Evolutionary conservation across 2,797 vertebrate genomes (phyloP).

Genomic region (Rallus crepitans): DNA sequence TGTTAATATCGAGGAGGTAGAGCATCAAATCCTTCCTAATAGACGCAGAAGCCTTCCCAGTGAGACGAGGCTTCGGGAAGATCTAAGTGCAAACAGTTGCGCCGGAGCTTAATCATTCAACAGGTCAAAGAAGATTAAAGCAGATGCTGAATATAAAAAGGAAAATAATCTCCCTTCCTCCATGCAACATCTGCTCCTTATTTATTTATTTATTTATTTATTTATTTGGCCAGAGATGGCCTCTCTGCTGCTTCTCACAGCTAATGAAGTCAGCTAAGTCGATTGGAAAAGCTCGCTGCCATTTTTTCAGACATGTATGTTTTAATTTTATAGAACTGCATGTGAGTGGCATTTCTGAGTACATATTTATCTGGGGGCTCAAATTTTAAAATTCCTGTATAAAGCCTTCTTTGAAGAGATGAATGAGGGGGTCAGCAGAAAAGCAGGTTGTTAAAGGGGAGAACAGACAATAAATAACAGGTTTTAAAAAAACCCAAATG

Average conservation of each 20-base stretch:
- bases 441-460: not conserved
- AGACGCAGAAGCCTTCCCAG: not conserved
- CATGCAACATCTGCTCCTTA: not conserved
- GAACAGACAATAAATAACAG: not conserved
- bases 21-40: constrained; percentile 20
- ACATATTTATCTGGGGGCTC: not conserved
- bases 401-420: not conserved
- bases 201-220: no score
- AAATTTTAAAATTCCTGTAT: not conserved
- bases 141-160: constrained; percentile 12
- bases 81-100: constrained; percentile 33
- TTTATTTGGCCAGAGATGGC: not conserved
- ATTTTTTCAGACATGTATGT: not conserved
- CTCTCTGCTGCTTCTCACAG: not conserved
- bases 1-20: not conserved
- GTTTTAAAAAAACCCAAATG: not conserved
- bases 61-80: constrained; percentile 11
- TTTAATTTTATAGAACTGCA: not conserved
- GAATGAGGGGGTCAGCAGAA: not conserved
- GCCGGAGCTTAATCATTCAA: constrained; percentile 6
- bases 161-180: constrained; percentile 21
- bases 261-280: not conserved
- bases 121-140: constrained; percentile 41
- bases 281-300: not conserved
- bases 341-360: not conserved